These are phyloP conservation scores for Malthinus seriepunctatus DNA, from an alignment of 2,888 invertebrate genomes.

Conservation along the genomic window DNA sequence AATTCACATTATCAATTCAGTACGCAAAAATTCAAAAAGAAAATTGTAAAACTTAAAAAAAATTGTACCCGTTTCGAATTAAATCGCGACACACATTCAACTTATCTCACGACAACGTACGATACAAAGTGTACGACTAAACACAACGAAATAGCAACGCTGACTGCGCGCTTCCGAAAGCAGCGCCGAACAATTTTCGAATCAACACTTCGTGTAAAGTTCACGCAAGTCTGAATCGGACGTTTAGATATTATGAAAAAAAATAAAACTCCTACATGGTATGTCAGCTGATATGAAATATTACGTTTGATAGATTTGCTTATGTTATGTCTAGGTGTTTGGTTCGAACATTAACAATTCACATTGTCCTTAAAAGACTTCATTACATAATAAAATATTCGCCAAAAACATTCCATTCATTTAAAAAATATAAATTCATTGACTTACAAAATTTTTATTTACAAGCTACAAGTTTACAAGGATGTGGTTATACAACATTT, in stretches of 20 bases:
- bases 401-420: too few relatives aligned
- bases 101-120: too few relatives aligned
- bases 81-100: too few relatives aligned
- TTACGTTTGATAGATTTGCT: constrained; percentile 12
- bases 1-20: background rate
- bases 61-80: too few relatives aligned
- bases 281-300: constrained; percentile 15
- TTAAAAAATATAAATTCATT: too few relatives aligned
- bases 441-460: too few relatives aligned
- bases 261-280: background rate
- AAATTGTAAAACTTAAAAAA: background rate
- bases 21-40: background rate
- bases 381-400: too few relatives aligned
- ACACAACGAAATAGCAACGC: constrained; percentile 7
- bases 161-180: constrained; percentile 20
- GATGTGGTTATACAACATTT: too few relatives aligned
- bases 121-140: background rate
- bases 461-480: too few relatives aligned
- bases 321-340: constrained; percentile 10
- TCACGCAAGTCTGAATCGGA: constrained; percentile 22
- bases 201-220: constrained; percentile 18
- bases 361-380: too few relatives aligned
- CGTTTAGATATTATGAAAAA: constrained; percentile 21
- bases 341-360: background rate
- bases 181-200: constrained; percentile 20